Evolutionary conservation across 1,140 invertebrate species (phyloP).

Genomic region (Polypedilum pembai): DNA sequence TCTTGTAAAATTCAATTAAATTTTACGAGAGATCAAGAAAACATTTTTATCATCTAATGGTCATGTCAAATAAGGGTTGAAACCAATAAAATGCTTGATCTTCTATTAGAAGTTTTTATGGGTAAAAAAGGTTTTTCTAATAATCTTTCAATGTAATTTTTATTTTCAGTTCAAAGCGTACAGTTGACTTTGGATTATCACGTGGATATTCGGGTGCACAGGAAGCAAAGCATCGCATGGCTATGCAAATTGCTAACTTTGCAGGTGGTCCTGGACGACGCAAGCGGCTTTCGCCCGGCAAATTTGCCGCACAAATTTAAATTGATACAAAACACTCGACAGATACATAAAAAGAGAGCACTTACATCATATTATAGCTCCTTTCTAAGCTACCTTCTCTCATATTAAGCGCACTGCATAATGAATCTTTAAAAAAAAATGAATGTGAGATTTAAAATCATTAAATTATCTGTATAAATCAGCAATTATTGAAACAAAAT

Average conservation of each 20-base stretch:
- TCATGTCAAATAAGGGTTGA: too few relatives aligned
- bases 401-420: slow-evolving; percentile 24
- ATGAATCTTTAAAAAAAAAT: neutral
- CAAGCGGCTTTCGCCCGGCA: neutral
- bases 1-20: too few relatives aligned
- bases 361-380: neutral
- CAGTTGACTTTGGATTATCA: slow-evolving; percentile 69
- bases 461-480: slow-evolving; percentile 14
- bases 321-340: neutral
- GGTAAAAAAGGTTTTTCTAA: too few relatives aligned
- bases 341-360: too few relatives aligned
- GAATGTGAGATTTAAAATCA: neutral
- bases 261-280: slow-evolving; percentile 41
- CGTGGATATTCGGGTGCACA: slow-evolving; percentile 81
- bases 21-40: too few relatives aligned
- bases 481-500: slow-evolving; percentile 16
- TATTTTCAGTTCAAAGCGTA: slow-evolving; percentile 64
- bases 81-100: too few relatives aligned
- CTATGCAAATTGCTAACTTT: slow-evolving; percentile 74
- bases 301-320: slow-evolving; percentile 1
- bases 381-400: slow-evolving; percentile 15
- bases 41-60: too few relatives aligned
- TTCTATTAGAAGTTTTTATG: too few relatives aligned
- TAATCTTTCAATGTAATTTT: neutral
- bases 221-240: slow-evolving; percentile 84